These are phyloP conservation scores for Dryococelus australis DNA, from an alignment of 2,888 invertebrate species.

Conservation along the genomic window DNA sequence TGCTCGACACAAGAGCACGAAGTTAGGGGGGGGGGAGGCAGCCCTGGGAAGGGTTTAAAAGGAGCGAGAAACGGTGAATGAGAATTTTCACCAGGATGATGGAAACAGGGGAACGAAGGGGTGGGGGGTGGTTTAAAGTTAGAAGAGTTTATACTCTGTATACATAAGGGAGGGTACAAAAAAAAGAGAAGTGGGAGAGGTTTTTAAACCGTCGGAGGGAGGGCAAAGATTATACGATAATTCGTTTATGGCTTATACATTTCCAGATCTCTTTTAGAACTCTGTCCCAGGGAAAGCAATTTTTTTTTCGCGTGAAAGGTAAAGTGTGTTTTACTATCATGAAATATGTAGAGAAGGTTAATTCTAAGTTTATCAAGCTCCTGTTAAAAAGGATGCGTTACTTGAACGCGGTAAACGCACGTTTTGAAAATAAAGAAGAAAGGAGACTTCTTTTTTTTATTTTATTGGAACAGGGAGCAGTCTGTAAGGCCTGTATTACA, in stretches of 20 bases:
- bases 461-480: no score
- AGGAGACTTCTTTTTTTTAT: no score
- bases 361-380: slow-evolving; percentile 27
- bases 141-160: slow-evolving; percentile 28
- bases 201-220: slow-evolving; percentile 7
- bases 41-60: slow-evolving; percentile 22
- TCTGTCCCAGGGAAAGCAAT: slow-evolving; percentile 18
- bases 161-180: slow-evolving; percentile 4
- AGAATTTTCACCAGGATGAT: slow-evolving; percentile 25
- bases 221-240: slow-evolving; percentile 29
- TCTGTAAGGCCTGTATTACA: no score
- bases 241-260: slow-evolving; percentile 28
- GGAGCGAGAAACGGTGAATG: slow-evolving; percentile 27
- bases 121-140: neutral
- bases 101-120: neutral
- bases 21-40: slow-evolving; percentile 24
- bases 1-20: no score
- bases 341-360: slow-evolving; percentile 25
- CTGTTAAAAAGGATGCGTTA: neutral
- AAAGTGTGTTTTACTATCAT: slow-evolving; percentile 23
- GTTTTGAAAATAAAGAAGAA: neutral
- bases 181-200: neutral
- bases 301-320: neutral
- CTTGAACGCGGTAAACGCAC: neutral
- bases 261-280: slow-evolving; percentile 27